A percentile compares a stretch with the other conserved stretches of the same genome.
These are phyloP conservation scores for Oostethus manadensis DNA, from an alignment of 2,113 vertebrate species.

Conservation along the genomic window DNA sequence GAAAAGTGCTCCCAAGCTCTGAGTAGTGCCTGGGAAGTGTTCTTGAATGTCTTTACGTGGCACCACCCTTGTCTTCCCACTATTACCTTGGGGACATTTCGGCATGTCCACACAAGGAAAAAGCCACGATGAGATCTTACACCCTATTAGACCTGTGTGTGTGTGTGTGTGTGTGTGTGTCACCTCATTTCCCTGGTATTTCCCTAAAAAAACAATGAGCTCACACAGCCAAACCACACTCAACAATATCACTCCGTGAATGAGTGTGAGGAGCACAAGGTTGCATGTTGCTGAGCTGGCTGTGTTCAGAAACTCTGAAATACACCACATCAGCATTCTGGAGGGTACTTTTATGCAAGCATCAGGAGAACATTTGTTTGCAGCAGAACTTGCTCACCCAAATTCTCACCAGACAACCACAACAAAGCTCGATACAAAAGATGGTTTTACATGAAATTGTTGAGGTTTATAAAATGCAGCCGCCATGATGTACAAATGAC, in stretches of 20 bases:
- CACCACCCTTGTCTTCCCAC: too few species aligned
- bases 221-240: conserved; percentile 58
- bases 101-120: not conserved
- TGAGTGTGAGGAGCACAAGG: conserved; percentile 30
- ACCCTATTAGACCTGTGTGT: conserved; percentile 8
- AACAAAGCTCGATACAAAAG: conserved; percentile 1
- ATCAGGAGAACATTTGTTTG: conserved; percentile 31
- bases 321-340: conserved; percentile 52
- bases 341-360: conserved; percentile 31
- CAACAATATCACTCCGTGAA: conserved; percentile 53
- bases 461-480: not conserved
- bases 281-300: conserved; percentile 51
- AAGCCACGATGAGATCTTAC: conserved; percentile 4
- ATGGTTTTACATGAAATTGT: not conserved
- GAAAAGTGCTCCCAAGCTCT: conserved; percentile 1
- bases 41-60: too few species aligned
- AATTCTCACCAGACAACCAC: conserved; percentile 10
- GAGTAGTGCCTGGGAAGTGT: too few species aligned
- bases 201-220: conserved; percentile 67
- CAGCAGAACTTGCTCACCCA: conserved; percentile 1
- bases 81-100: too few species aligned
- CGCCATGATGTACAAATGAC: not conserved
- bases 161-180: conserved; percentile 34
- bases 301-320: conserved; percentile 28
- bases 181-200: conserved; percentile 59